Evolutionary conservation across 2,797 vertebrate genomes (phyloP).

Genomic region (Pangasius djambal): DNA sequence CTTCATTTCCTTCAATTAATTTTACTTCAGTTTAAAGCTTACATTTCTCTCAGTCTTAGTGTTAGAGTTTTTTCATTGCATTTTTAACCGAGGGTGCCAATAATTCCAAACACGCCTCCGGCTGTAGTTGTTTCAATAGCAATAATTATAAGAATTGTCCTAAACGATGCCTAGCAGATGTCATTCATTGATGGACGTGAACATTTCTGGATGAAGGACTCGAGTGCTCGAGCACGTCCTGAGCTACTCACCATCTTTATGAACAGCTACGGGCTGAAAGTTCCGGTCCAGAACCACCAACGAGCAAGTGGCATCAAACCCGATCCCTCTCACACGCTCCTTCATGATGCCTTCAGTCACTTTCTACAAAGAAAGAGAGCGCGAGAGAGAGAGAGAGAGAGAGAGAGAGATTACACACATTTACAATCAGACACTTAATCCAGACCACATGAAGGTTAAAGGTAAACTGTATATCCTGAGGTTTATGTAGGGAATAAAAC

Average conservation of each 20-base stretch:
- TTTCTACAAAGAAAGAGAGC: conserved; percentile 69
- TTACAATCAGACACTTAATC: background rate
- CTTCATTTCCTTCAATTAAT: too few relatives aligned
- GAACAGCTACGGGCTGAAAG: conserved; percentile 86
- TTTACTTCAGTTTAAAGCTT: too few relatives aligned
- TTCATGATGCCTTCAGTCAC: conserved; percentile 75
- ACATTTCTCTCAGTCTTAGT: too few relatives aligned
- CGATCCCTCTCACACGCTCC: conserved; percentile 82
- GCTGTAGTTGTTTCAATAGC: background rate
- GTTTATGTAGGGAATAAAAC: background rate
- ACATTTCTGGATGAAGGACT: background rate
- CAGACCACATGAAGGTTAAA: background rate
- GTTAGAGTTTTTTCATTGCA: background rate
- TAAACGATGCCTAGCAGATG: background rate
- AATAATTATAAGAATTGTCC: background rate
- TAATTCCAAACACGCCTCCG: background rate
- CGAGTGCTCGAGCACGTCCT: too few relatives aligned
- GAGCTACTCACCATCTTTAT: conserved; percentile 76
- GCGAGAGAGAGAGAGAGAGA: background rate
- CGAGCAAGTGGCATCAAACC: conserved; percentile 95
- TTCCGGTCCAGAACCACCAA: conserved; percentile 88
- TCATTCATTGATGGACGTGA: background rate
- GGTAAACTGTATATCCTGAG: background rate
- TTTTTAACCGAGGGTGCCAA: background rate
- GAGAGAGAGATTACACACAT: background rate